Percentiles rank a stretch among this genome's conserved stretches.
phyloP scores from a whole-genome alignment of 2,797 vertebrate genomes.

The Enteromius mattozi region DNA sequence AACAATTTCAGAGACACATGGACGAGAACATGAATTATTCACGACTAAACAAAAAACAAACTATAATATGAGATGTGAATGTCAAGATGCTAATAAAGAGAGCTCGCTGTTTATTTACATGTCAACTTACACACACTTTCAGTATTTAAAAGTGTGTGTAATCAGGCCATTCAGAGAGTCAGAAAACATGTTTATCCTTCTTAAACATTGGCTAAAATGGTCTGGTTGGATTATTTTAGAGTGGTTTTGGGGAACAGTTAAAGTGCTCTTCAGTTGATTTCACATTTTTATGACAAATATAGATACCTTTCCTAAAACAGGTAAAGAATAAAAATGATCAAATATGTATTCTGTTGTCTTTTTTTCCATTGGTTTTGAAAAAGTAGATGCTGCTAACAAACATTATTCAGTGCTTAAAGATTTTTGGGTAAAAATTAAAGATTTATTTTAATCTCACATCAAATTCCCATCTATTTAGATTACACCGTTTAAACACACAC shows the following conservation, averaged over 20 bases:
- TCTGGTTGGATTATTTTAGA: too few relatives aligned
- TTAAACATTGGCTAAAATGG: too few relatives aligned
- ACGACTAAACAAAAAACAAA: background rate
- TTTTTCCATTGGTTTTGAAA: background rate
- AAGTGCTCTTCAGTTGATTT: too few relatives aligned
- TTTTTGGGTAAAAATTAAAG: background rate
- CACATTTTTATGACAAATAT: background rate
- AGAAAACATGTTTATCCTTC: too few relatives aligned
- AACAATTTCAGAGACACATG: background rate
- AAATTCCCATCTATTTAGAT: background rate
- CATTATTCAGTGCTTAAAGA: background rate
- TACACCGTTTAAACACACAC: background rate
- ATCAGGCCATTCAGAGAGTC: too few relatives aligned
- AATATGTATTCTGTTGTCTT: background rate
- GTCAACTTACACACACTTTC: too few relatives aligned
- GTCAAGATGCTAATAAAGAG: background rate
- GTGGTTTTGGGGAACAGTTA: too few relatives aligned
- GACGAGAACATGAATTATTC: conserved; percentile 26
- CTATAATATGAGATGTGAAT: background rate
- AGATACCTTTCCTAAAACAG: background rate
- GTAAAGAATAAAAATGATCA: too few relatives aligned
- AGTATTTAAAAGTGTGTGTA: too few relatives aligned
- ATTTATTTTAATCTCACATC: background rate
- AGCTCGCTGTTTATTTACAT: background rate
- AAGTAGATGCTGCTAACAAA: background rate